Conservation (phyloP, 2,888 invertebrate genomes). For the Lissonota sp. region DNA sequence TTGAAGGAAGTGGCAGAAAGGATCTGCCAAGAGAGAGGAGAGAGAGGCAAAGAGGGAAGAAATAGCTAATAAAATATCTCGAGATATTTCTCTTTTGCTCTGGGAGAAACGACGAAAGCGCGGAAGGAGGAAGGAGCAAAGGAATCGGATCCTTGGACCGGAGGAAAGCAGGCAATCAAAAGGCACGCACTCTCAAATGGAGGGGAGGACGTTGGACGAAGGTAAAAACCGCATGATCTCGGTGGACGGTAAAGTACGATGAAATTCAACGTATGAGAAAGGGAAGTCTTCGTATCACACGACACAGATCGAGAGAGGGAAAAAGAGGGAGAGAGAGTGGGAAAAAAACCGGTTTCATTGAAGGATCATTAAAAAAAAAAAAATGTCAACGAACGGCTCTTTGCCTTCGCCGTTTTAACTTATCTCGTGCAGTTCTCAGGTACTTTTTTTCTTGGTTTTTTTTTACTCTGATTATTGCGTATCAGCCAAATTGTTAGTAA, state of each 20-base stretch:
- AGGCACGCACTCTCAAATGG: neutral
- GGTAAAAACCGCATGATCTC: constrained; percentile 60
- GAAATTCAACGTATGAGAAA: constrained; percentile 43
- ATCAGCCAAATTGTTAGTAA: no score
- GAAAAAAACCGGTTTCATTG: constrained; percentile 82
- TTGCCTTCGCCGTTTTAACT: constrained; percentile 53
- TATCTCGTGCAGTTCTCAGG: constrained; percentile 48
- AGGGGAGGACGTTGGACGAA: constrained; percentile 54
- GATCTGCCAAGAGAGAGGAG: constrained; percentile 48
- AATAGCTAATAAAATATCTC: constrained; percentile 9
- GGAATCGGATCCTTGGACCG: constrained; percentile 28
- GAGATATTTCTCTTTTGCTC: constrained; percentile 42
- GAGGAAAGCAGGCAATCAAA: constrained; percentile 13
- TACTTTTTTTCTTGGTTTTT: no score
- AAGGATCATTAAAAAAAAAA: constrained; percentile 81
- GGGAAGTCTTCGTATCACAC: constrained; percentile 56
- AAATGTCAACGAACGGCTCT: constrained; percentile 76
- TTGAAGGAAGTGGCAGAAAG: constrained; percentile 61
- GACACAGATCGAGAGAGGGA: constrained; percentile 51
- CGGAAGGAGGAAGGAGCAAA: neutral
- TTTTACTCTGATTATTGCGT: no score
- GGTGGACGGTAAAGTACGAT: constrained; percentile 61
- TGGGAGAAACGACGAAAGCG: constrained; percentile 34
- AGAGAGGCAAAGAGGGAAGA: constrained; percentile 31
- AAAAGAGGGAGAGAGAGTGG: constrained; percentile 18